Evolutionary conservation across 2,797 vertebrate genomes (phyloP), one percentile per base, ranked within the genome.

Genomic region (Xiphorhynchus erythropygius): DNA sequence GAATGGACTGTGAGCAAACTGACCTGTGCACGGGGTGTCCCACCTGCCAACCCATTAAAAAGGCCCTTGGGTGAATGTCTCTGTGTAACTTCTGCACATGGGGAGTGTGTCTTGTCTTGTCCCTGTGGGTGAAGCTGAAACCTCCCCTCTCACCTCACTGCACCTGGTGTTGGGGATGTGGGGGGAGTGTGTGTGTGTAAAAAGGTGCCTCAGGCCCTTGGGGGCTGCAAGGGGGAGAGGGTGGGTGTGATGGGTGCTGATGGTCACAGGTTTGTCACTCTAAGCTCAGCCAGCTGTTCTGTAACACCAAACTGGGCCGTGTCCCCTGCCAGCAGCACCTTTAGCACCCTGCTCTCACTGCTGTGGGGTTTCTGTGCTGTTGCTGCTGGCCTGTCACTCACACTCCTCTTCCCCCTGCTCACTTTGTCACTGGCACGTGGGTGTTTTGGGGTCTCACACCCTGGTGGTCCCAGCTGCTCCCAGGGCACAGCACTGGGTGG

Each of bases 31-130:
- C 0, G 1, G 39, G 13, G 27, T 70, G 79, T 80, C 77, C 37
- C 37, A 62, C 37, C 37, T 80, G 10, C 42, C 67, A 37, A 69
- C 57, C 53, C 28, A 37, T 81, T 95, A 97, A 97, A 97, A 94
- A 90, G 13, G 42, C 44, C 87, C 74, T 86, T 87, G 86, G 47
- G 8, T 88, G 50, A 75, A 67, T 25, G 39, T 56, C 9, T 16
- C 87, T 63, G 18, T 4, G 5, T 81, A 41, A 64, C 57, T 71
- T 84, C 68, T 67, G 44, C 39, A 28, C 50, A 32, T 0, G 4
- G 32, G 75, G 39, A 56, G 32, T 1, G 10, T 46, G 44, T 46
- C 44, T 46, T 46, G 13, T 15, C 15, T 10, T 41, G 25, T 49
- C 46, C 24, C 23, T 10, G 35, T 1, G 5, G 46, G 39, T 33